Evolutionary conservation across 2,888 invertebrate species (phyloP).

Genomic region (Mesorhabditis spiculigera): DNA sequence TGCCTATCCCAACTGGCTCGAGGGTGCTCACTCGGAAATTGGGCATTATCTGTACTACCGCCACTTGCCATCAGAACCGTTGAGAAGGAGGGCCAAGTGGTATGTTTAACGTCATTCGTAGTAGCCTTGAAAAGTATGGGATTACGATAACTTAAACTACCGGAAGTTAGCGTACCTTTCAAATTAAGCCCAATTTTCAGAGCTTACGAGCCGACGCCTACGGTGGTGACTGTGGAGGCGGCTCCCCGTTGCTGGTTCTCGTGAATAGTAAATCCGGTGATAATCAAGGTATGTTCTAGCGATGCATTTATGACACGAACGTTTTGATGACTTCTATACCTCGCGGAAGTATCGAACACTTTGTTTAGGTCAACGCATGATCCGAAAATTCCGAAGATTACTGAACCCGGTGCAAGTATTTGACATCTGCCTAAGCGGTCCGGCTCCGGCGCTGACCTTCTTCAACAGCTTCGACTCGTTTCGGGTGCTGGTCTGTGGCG

Average conservation of each 20-base stretch:
- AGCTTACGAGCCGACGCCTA: background rate
- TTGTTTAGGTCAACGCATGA: conserved; percentile 75
- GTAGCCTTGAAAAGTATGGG: no score
- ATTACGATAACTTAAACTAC: no score
- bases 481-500: conserved; percentile 91
- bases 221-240: conserved; percentile 28
- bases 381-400: conserved; percentile 83
- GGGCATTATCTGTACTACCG: conserved; percentile 86
- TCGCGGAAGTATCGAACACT: no score
- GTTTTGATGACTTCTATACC: no score
- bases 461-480: conserved; percentile 93
- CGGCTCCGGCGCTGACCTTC: conserved; percentile 79
- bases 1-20: conserved; percentile 69
- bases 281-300: conserved; percentile 79
- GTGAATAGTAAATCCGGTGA: conserved; percentile 97
- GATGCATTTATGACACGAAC: no score
- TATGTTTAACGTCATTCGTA: background rate
- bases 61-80: conserved; percentile 73
- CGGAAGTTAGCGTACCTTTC: background rate
- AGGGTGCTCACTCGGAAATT: conserved; percentile 81
- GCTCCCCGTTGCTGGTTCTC: conserved; percentile 81
- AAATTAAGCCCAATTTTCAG: background rate
- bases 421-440: conserved; percentile 81
- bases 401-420: conserved; percentile 96
- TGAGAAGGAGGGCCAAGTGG: conserved; percentile 18